Base-by-base conservation (phyloP, 2,113 vertebrate genomes). In the Pygoscelis antarcticus region DNA sequence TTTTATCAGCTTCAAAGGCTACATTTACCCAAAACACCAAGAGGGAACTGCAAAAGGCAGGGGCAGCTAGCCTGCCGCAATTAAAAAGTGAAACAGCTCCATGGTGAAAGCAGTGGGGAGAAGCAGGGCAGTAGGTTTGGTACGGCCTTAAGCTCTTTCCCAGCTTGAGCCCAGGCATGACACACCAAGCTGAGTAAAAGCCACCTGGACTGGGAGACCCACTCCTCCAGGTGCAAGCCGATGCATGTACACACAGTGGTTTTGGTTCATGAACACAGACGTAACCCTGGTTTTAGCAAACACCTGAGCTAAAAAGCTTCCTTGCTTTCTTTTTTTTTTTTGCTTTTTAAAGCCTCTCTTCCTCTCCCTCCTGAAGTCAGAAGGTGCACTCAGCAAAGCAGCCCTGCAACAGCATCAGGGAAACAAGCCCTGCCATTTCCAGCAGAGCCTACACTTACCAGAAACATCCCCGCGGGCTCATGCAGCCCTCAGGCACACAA, bases 381-480 rank as follows among this genome's bases (percentile, higher is more conserved):
- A 72, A 61, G 36, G 26, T 49, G 55, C 23, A 11, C 23, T 64
- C 25, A 52, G 42, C 65, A 81, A 68, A 79, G 68, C 42, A 51
- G 29, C n/a, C 38, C 68, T 74, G 38, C 42, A 13, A 81, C 14
- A 54, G 42, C 7, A 0, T 10, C 16, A 49, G 30, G 40, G 44
- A 49, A 71, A 26, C 32, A 38, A 58, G 27, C 36, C 19, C 70
- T 72, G 27, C 23, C 38, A 13, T 57, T 40, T 64, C 57, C 74
- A 84, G 68, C 51, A 76, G 19, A 65, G 55, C 34, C 36, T 9
- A 34, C 1, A 1, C 46, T 58, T 42, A 91, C 55, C 25, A 70
- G 74, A 80, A 88, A 40, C 32, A 0, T 0, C 18, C 7, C 29
- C 2, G 2, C 2, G 0, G 29, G 70, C 30, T 47, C 26, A 10